phyloP scores from a whole-genome alignment of 2,888 invertebrate species.

The Apamea epomidion region DNA sequence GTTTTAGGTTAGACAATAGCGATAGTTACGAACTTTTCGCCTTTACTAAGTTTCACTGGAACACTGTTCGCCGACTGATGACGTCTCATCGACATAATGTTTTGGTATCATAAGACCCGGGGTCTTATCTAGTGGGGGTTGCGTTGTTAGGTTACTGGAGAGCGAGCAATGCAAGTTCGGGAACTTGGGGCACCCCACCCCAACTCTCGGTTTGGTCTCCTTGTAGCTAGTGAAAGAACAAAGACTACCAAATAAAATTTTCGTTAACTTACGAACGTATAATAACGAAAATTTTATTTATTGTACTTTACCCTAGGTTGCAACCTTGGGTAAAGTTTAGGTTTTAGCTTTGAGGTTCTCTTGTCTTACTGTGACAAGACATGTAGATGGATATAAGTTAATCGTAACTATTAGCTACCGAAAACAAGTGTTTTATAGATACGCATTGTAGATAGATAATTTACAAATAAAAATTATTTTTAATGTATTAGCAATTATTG shows the following conservation, averaged over 20 bases:
- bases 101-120: neutral
- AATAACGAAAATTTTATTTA: too few species aligned
- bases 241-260: neutral
- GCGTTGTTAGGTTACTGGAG: neutral
- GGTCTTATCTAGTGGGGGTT: neutral
- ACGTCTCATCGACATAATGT: neutral
- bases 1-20: neutral
- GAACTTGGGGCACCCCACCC: neutral
- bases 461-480: neutral
- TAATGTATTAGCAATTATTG: neutral
- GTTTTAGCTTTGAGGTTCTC: neutral
- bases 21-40: neutral
- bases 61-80: neutral
- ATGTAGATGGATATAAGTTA: neutral
- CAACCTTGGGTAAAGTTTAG: neutral
- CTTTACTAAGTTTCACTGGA: neutral
- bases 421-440: conserved; percentile 5
- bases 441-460: neutral
- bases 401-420: neutral
- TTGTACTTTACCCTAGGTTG: neutral
- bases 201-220: neutral
- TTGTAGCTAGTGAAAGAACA: neutral
- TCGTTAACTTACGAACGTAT: too few species aligned
- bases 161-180: neutral
- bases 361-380: neutral